Base-by-base conservation (phyloP, 2,797 vertebrate species). In the Chromobotia macracanthus region DNA sequence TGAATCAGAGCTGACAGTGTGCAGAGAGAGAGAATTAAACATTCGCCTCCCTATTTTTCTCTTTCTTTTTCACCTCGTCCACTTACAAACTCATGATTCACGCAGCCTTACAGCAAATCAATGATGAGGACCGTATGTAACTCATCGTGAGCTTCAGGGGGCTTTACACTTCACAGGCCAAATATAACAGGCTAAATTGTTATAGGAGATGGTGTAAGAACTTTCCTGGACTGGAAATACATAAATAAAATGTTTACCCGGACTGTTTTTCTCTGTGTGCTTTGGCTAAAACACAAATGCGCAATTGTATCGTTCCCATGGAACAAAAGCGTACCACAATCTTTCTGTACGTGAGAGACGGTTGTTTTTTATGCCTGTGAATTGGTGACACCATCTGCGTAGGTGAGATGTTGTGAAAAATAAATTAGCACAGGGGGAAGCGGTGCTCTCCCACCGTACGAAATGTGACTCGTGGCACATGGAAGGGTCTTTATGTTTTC, bases 151-250 rank as follows among this genome's bases (percentile, higher is more conserved):
- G 69, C 72, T 19, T 60, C 28, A 73, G 72, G 78, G 75, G 76
- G 78, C 80, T 70, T 83, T 83, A 69, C 77, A 81, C 79, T 83
- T 81, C 53, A 83, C 84, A 86, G 83, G 79, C 41, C 68, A 77
- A 82, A 79, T 82, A 75, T 66, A 87, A 86, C 67, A 81, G 80
- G 25, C 1, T 28, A 46, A 50, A 75, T 77, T 80, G 67, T 80
- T 77, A 80, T 61, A 69, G 73, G 41, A 70, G 69, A 16, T 75
- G 70, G 71, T 66, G 67, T 44, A 35, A 81, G 66, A 75, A 55
- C 70, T 82, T 68, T 58, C 77, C 66, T 61, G 67, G 58, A 80
- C 76, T 53, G 46, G 64, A 82, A 74, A 23, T 44, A 71, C 63
- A 65, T 35, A 73, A 78, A 77, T 70, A 78, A 80, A 83, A 74